Conservation (phyloP, 2,888 invertebrate species). For the Drosophila stalkeri region DNA sequence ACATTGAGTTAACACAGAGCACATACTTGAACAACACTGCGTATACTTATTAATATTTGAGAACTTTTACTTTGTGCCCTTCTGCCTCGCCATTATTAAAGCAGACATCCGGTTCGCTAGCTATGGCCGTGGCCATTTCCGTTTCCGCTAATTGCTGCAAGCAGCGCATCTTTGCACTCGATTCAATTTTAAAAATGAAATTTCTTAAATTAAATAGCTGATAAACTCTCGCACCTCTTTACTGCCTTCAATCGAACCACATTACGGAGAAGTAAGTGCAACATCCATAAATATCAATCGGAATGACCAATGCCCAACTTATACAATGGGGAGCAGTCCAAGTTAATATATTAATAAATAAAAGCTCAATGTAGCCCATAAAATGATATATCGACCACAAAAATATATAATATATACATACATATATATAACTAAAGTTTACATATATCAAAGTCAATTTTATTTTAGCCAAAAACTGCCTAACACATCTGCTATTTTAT, state of each 20-base stretch:
- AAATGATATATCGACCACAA: constrained; percentile 11
- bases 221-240: not conserved
- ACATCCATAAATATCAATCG: not conserved
- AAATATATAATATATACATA: not conserved
- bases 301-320: not conserved
- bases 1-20: not conserved
- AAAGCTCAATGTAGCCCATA: not conserved
- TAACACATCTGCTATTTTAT: constrained; percentile 5
- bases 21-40: not conserved
- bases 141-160: not conserved
- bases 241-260: not conserved
- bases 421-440: not conserved
- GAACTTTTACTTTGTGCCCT: not conserved
- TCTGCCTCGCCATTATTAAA: not conserved
- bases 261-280: not conserved
- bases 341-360: not conserved
- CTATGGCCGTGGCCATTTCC: constrained; percentile 8
- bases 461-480: constrained; percentile 5
- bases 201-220: not conserved
- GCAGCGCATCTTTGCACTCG: not conserved
- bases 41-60: constrained; percentile 22
- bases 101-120: not conserved
- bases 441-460: constrained; percentile 6
- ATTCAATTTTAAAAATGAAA: not conserved
- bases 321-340: not conserved